These are phyloP conservation scores for Heteromormyrus szaboi DNA, from an alignment of 2,797 vertebrate species.

Conservation along the genomic window DNA sequence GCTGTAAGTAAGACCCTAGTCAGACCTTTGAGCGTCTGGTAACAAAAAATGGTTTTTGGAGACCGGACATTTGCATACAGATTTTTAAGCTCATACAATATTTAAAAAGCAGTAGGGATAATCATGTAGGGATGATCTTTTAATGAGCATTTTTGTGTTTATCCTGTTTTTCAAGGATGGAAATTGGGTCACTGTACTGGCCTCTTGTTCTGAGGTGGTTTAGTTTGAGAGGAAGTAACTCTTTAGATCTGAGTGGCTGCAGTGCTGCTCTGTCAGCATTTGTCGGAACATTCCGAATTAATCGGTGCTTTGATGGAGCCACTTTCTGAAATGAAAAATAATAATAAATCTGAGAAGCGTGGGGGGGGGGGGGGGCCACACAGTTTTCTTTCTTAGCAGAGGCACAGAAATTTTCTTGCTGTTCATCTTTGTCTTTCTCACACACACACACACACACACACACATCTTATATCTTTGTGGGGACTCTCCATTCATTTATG, in stretches of 20 bases:
- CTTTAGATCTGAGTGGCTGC: constrained; percentile 22
- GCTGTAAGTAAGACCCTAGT: constrained; percentile 2
- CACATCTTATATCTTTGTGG: too few relatives aligned
- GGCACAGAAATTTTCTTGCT: too few relatives aligned
- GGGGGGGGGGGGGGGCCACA: neutral
- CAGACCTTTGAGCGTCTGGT: constrained; percentile 18
- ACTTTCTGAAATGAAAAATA: constrained; percentile 41
- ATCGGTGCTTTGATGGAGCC: constrained; percentile 29
- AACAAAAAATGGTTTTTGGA: constrained; percentile 5
- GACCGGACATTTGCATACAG: constrained; percentile 29
- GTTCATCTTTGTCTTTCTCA: too few relatives aligned
- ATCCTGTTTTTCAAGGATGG: constrained; percentile 3
- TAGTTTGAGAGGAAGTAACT: neutral
- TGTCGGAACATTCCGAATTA: constrained; percentile 21
- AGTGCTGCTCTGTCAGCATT: constrained; percentile 37
- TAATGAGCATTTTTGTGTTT: constrained; percentile 28
- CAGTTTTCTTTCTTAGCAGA: too few relatives aligned
- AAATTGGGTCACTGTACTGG: constrained; percentile 28
- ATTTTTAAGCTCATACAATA: constrained; percentile 37
- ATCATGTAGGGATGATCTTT: constrained; percentile 31
- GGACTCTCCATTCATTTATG: too few relatives aligned
- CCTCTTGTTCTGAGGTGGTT: constrained; percentile 29
- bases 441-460: too few relatives aligned
- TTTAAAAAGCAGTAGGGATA: constrained; percentile 37
- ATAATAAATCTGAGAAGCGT: constrained; percentile 39